Conservation (phyloP, 2,113 vertebrate genomes). For the Dermatemys mawii region DNA sequence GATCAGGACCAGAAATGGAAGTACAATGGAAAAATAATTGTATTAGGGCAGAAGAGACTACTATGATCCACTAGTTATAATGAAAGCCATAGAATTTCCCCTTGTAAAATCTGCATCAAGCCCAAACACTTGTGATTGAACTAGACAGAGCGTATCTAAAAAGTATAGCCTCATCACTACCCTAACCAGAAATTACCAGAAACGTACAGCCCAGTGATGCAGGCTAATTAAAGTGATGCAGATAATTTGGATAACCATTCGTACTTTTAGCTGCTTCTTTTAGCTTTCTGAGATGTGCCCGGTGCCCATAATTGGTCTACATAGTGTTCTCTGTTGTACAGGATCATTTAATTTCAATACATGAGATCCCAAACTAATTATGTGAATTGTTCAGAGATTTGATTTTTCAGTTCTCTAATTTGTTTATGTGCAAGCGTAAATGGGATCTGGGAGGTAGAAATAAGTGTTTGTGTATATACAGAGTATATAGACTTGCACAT, state of each 20-base stretch:
- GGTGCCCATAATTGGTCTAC: not conserved
- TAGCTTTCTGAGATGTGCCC: not conserved
- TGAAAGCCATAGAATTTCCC: no score
- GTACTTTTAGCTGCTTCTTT: not conserved
- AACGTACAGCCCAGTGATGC: not conserved
- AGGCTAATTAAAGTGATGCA: not conserved
- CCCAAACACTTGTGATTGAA: not conserved
- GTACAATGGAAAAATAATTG: not conserved
- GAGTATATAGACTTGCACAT: no score
- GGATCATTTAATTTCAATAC: no score
- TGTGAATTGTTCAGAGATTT: no score
- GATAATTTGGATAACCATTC: not conserved
- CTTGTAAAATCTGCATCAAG: not conserved
- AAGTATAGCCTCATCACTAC: not conserved
- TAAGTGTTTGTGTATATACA: not conserved
- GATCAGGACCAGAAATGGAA: not conserved
- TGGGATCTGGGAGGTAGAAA: not conserved
- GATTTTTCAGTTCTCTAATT: no score
- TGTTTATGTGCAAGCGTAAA: no score
- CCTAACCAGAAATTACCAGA: not conserved
- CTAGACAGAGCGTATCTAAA: rapidly evolving
- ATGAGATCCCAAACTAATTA: no score
- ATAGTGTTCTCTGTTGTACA: no score
- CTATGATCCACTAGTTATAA: no score
- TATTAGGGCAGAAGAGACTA: not conserved